Evolutionary conservation across 2,888 invertebrate genomes (phyloP).

Genomic region (Fragum sueziense): DNA sequence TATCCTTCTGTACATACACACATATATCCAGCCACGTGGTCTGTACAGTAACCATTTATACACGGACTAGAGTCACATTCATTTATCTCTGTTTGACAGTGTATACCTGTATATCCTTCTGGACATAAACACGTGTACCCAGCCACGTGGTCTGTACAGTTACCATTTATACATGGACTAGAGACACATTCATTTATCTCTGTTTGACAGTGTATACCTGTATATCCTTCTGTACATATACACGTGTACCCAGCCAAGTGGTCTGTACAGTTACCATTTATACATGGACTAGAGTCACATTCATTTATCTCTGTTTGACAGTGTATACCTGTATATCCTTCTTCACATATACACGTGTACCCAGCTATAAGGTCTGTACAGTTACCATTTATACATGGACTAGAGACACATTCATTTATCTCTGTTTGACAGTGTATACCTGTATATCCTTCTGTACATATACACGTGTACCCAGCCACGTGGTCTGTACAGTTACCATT

Average conservation of each 20-base stretch:
- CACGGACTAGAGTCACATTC: slow-evolving; percentile 61
- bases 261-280: background rate
- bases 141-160: slow-evolving; percentile 55
- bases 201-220: background rate
- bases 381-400: background rate
- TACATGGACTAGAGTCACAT: background rate
- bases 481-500: slow-evolving; percentile 23
- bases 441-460: slow-evolving; percentile 31
- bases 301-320: slow-evolving; percentile 7
- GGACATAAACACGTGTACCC: slow-evolving; percentile 61
- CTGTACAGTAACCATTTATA: slow-evolving; percentile 56
- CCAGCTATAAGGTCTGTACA: background rate
- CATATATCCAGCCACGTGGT: slow-evolving; percentile 25
- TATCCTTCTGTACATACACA: background rate
- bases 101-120: slow-evolving; percentile 48
- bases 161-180: slow-evolving; percentile 38
- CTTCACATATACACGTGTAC: background rate
- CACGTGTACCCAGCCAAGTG: background rate
- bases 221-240: background rate
- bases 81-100: slow-evolving; percentile 41
- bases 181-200: background rate
- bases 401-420: slow-evolving; percentile 5
- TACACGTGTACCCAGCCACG: slow-evolving; percentile 51
- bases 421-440: slow-evolving; percentile 23
- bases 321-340: background rate